Evolutionary conservation across 2,113 vertebrate species (phyloP).

Genomic region (Columba livia): DNA sequence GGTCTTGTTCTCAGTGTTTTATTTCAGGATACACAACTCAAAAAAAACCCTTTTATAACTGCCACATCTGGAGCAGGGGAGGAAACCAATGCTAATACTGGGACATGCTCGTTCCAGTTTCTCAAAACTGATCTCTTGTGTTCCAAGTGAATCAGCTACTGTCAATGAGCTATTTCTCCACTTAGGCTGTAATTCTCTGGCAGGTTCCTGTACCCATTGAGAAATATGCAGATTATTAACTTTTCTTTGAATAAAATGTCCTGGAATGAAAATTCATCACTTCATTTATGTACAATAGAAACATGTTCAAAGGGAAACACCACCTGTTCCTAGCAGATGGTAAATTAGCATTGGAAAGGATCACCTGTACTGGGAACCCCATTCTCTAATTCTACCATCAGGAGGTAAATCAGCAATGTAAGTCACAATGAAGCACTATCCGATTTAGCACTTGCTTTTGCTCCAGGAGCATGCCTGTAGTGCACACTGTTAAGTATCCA

Average conservation of each 20-base stretch:
- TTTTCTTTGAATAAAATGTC: constrained; percentile 38
- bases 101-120: not conserved
- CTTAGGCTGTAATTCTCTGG: not conserved
- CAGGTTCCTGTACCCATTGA: not conserved
- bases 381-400: constrained; percentile 1
- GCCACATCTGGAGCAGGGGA: not conserved
- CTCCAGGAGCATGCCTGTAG: not conserved
- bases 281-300: constrained; percentile 28
- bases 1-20: not conserved
- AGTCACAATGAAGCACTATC: not conserved
- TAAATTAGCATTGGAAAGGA: constrained; percentile 52
- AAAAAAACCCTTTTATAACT: not conserved
- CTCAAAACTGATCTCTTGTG: not conserved
- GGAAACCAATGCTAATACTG: not conserved
- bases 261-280: constrained; percentile 34
- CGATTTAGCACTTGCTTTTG: not conserved
- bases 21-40: not conserved
- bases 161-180: not conserved
- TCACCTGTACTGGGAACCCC: constrained; percentile 31
- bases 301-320: constrained; percentile 43
- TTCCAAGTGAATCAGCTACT: not conserved
- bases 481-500: not conserved
- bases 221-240: constrained; percentile 26
- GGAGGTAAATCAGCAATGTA: constrained; percentile 23
- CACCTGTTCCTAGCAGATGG: constrained; percentile 68